These are phyloP conservation scores for Miichthys miiuy DNA, from an alignment of 2,797 vertebrate species.

Conservation along the genomic window DNA sequence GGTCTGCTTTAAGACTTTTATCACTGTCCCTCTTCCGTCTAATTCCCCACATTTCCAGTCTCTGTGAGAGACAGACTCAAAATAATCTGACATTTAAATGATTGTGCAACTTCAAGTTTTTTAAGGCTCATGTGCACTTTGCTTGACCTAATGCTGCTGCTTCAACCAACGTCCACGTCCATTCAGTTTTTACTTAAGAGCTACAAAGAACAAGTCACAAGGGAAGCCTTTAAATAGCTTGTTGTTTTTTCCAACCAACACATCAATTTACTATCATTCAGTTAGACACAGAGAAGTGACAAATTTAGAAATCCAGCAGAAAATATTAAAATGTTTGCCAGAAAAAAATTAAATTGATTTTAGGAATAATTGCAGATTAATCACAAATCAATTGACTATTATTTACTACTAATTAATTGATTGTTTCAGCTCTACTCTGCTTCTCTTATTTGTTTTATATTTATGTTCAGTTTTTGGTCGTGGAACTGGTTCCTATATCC, in stretches of 20 bases:
- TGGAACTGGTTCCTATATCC: background rate
- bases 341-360: background rate
- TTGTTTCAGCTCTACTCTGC: background rate
- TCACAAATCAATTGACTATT: background rate
- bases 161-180: background rate
- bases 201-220: slow-evolving; percentile 6
- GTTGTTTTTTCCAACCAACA: slow-evolving; percentile 2
- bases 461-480: background rate
- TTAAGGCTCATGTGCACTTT: background rate
- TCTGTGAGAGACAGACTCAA: slow-evolving; percentile 8
- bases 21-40: slow-evolving; percentile 14
- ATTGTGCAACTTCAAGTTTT: background rate
- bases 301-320: background rate
- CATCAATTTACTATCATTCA: background rate
- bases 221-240: slow-evolving; percentile 10
- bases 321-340: background rate
- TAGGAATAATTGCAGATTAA: background rate
- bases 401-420: background rate
- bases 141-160: background rate
- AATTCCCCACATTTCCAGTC: slow-evolving; percentile 18
- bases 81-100: slow-evolving; percentile 15
- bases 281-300: background rate
- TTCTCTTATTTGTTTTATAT: background rate
- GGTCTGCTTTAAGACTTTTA: slow-evolving; percentile 21
- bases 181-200: background rate